A percentile compares a stretch with the other conserved stretches of the same genome.
Conservation (phyloP, 2,113 vertebrate species). For the Pachycephala philippinensis region DNA sequence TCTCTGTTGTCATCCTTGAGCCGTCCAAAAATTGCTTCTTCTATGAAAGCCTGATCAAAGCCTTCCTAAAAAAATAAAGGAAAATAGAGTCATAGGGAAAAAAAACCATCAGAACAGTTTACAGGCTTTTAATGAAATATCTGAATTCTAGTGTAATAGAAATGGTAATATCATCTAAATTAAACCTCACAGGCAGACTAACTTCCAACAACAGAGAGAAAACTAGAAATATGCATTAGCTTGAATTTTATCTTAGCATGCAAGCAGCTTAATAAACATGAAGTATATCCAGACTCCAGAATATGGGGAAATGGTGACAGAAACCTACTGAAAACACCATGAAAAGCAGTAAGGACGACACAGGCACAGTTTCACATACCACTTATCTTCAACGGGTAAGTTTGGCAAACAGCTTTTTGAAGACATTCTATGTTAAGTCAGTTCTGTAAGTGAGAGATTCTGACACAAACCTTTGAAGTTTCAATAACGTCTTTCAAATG, state of each 20-base stretch:
- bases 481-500: slow-evolving; percentile 79
- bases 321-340: not conserved
- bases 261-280: not conserved
- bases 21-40: slow-evolving; percentile 79
- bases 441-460: not conserved
- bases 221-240: not conserved
- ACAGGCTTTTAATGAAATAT: not conserved
- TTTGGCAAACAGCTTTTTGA: not conserved
- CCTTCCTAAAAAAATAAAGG: slow-evolving; percentile 69
- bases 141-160: not conserved
- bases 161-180: not conserved
- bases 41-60: slow-evolving; percentile 84
- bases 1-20: slow-evolving; percentile 83
- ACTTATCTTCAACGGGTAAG: not conserved
- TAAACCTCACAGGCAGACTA: not conserved
- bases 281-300: not conserved
- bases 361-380: not conserved
- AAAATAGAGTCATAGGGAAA: not conserved
- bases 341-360: not conserved
- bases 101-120: not conserved
- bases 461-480: slow-evolving; percentile 78
- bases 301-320: not conserved
- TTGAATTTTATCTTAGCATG: not conserved
- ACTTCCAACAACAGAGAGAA: not conserved
- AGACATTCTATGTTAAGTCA: not conserved